These are phyloP conservation scores for Microctonus hyperodae DNA, from an alignment of 2,888 invertebrate species.

Conservation along the genomic window DNA sequence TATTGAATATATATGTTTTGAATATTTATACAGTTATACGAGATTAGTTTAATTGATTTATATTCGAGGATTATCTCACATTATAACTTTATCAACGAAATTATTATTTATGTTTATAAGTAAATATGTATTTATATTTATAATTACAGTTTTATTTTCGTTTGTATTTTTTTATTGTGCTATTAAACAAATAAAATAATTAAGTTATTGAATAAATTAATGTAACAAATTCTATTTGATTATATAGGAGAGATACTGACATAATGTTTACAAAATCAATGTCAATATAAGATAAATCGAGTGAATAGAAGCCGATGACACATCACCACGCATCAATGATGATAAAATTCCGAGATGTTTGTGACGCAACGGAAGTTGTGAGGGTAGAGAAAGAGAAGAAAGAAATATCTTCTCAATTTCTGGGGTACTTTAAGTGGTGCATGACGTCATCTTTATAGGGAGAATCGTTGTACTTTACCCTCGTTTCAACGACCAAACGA, in stretches of 20 bases:
- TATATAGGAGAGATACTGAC: background rate
- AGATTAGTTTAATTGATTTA: too few relatives aligned
- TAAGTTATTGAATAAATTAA: background rate
- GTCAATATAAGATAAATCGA: background rate
- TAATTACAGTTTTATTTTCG: too few relatives aligned
- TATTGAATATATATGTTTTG: background rate
- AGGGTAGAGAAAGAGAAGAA: background rate
- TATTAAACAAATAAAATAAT: background rate
- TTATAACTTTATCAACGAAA: too few relatives aligned
- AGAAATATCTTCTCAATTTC: slow-evolving; percentile 15
- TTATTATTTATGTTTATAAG: too few relatives aligned
- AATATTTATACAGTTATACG: too few relatives aligned
- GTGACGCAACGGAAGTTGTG: background rate
- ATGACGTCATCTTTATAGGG: slow-evolving; percentile 12
- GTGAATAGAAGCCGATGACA: slow-evolving; percentile 7
- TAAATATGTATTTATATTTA: too few relatives aligned
- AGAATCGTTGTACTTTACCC: slow-evolving; percentile 11
- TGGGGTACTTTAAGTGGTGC: slow-evolving; percentile 3
- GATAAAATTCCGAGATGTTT: background rate
- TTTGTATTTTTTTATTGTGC: too few relatives aligned
- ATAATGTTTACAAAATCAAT: background rate
- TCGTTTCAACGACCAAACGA: background rate
- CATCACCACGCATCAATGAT: background rate
- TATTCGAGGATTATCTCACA: too few relatives aligned
- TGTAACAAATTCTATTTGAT: background rate